Percentiles rank a stretch among this genome's conserved stretches.
Evolutionary conservation across 2,888 invertebrate genomes (phyloP).

Genomic region (Harmothoe impar): DNA sequence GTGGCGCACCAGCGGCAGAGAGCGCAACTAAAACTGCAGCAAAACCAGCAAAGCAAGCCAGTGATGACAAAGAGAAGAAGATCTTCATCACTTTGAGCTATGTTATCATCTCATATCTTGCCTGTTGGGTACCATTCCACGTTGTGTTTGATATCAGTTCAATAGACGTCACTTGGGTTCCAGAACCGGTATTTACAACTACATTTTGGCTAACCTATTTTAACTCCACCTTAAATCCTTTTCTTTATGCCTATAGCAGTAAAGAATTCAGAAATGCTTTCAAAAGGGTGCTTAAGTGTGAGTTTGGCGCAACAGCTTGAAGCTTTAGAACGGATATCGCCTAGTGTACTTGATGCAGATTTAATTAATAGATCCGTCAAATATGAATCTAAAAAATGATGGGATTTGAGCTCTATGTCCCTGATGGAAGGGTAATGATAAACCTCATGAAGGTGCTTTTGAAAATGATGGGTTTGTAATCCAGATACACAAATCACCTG

Average conservation of each 20-base stretch:
- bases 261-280: conserved; percentile 69
- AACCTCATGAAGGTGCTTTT: too few species aligned
- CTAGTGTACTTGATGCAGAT: too few species aligned
- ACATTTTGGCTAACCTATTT: conserved; percentile 72
- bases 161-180: conserved; percentile 68
- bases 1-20: not conserved
- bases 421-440: too few species aligned
- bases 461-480: too few species aligned
- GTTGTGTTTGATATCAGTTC: conserved; percentile 71
- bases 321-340: not conserved
- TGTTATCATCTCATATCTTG: conserved; percentile 69
- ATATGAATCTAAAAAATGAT: too few species aligned
- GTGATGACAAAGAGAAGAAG: conserved; percentile 68
- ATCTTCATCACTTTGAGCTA: conserved; percentile 70
- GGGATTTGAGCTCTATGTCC: too few species aligned
- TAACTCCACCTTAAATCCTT: conserved; percentile 71
- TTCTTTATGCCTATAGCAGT: conserved; percentile 70
- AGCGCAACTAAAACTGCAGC: not conserved
- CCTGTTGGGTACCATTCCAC: conserved; percentile 72
- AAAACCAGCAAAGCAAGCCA: conserved; percentile 7
- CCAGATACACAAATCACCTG: too few species aligned
- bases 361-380: too few species aligned
- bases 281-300: conserved; percentile 67
- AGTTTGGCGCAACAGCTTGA: not conserved
- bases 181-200: conserved; percentile 67